Base-by-base conservation (phyloP, 2,797 vertebrate genomes). In the Oryzias dopingdopingensis region DNA sequence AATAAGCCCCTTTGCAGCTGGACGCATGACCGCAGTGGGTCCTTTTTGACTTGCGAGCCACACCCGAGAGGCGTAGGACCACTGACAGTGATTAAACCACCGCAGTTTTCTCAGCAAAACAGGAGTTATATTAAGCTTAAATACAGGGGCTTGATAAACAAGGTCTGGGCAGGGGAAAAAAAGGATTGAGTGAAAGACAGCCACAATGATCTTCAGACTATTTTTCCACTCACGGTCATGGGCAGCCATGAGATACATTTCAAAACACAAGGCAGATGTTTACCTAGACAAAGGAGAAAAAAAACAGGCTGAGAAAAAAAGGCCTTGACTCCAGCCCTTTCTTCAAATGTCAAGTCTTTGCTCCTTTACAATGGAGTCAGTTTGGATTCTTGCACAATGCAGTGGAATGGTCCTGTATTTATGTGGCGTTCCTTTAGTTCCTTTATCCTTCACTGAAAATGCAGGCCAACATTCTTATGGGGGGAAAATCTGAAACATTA, bases 101-200 rank as follows among this genome's bases (percentile, higher is more conserved):
- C 88, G 86, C 89, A 90, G 91, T 90, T 92, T 91, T 92, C 90
- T 91, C 90, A 91, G 91, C 90, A 92, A 92, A 92, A 92, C 89
- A 92, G 89, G 84, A 93, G 91, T 92, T 93, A 93, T 92, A 93
- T 92, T 93, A 92, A 93, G 89, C 92, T 92, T 93, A 93, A 93
- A 92, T 93, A 93, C 90, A 92, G 92, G 91, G 92, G 92, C 89
- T 92, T 92, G 91, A 93, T 92, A 93, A 93, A 92, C 91, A 92
- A 91, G 91, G 85, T 76, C 75, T 85, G 86, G 88, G 85, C 83
- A 88, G 86, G 83, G 85, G 80, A 86, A 88, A 85, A 80, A 86
- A 85, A 86, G 80, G 83, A 88, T 77, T 70, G 79, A 90, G 79
- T 78, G 82, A 84, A 84, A 86, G 81, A 87, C 72, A 56, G 83